These are phyloP conservation scores for Heterodera schachtii DNA, from an alignment of 1,140 invertebrate genomes.

Conservation along the genomic window DNA sequence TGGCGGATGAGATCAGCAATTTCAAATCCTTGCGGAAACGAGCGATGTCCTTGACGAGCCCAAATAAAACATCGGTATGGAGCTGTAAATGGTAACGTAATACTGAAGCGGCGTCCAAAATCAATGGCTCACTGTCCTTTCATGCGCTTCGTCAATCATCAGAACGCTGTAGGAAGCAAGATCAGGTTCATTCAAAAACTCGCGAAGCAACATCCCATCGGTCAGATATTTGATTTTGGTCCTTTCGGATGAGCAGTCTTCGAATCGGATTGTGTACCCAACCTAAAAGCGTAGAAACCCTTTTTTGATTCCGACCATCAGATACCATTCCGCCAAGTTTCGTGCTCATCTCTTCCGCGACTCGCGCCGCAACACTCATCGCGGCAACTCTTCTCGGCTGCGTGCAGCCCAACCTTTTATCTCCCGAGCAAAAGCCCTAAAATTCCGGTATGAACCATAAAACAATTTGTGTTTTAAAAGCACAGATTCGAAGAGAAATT, in stretches of 20 bases:
- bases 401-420: conserved; percentile 79
- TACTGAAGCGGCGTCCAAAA: conserved; percentile 77
- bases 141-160: conserved; percentile 99
- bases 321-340: conserved; percentile 72
- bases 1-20: conserved; percentile 93
- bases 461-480: conserved; percentile 66
- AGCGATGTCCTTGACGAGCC: conserved; percentile 95
- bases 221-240: conserved; percentile 97
- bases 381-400: conserved; percentile 80
- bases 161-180: conserved; percentile 90
- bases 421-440: conserved; percentile 72
- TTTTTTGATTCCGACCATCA: neutral
- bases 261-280: conserved; percentile 79
- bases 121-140: conserved; percentile 87
- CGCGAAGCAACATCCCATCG: conserved; percentile 93
- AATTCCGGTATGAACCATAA: conserved; percentile 6
- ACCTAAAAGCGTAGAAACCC: conserved; percentile 68
- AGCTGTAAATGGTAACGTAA: conserved; percentile 69
- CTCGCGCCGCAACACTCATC: conserved; percentile 78
- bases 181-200: conserved; percentile 96
- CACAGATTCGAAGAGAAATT: conserved; percentile 90
- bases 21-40: conserved; percentile 91
- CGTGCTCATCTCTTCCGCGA: conserved; percentile 75
- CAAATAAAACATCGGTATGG: conserved; percentile 91
- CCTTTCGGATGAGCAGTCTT: conserved; percentile 78